Conservation (phyloP, 2,888 invertebrate species). For the Prenolepis imparis region DNA sequence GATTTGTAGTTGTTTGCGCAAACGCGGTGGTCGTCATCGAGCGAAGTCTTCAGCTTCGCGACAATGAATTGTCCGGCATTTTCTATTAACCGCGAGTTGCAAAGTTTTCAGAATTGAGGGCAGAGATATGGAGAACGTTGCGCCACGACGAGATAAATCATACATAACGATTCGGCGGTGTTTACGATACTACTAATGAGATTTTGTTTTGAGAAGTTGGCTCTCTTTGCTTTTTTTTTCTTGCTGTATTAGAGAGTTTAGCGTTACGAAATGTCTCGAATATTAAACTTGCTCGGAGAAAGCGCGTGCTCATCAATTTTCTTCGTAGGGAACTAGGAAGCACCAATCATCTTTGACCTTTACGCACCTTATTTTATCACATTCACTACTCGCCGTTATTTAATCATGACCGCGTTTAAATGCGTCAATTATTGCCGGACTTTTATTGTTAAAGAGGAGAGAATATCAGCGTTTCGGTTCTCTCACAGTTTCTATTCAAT, state of each 20-base stretch:
- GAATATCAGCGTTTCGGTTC: background rate
- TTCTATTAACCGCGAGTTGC: constrained; percentile 55
- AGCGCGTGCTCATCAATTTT: constrained; percentile 23
- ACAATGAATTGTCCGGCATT: constrained; percentile 30
- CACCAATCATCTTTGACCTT: constrained; percentile 22
- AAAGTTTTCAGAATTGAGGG: constrained; percentile 52
- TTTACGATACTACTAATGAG: constrained; percentile 40
- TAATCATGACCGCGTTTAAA: constrained; percentile 8
- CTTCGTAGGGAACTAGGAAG: background rate
- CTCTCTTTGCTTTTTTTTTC: constrained; percentile 6
- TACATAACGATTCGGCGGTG: constrained; percentile 24
- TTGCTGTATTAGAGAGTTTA: constrained; percentile 19
- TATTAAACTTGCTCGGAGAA: constrained; percentile 33
- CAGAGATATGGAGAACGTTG: constrained; percentile 25
- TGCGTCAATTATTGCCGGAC: background rate
- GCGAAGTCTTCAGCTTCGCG: constrained; percentile 28
- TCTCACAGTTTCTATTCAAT: constrained; percentile 33
- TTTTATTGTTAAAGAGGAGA: background rate
- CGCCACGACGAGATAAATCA: constrained; percentile 44
- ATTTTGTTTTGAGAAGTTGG: constrained; percentile 19
- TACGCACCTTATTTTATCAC: background rate
- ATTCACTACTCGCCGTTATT: background rate
- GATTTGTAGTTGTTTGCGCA: constrained; percentile 40
- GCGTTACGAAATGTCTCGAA: constrained; percentile 10
- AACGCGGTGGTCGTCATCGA: background rate